These are phyloP conservation scores for Zaprionus nigranus DNA, from an alignment of 1,140 invertebrate genomes.

Conservation along the genomic window DNA sequence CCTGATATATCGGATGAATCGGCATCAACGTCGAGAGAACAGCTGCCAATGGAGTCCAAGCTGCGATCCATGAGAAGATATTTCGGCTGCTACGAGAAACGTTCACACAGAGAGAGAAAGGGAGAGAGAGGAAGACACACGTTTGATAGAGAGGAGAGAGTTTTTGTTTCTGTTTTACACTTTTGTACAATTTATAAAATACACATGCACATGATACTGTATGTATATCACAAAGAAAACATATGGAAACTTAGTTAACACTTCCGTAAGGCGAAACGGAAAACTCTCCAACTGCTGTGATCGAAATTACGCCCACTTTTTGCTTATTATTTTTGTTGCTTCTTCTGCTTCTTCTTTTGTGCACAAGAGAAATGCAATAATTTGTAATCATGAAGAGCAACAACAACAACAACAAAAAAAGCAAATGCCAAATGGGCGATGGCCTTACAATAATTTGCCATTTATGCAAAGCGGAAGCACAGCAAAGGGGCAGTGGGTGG, in stretches of 20 bases:
- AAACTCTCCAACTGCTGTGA: conserved; percentile 18
- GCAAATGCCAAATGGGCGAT: conserved; percentile 50
- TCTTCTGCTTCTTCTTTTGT: conserved; percentile 13
- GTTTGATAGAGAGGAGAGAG: background rate
- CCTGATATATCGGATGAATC: conserved; percentile 92
- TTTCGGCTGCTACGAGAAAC: conserved; percentile 31
- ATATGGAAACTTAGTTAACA: conserved; percentile 14
- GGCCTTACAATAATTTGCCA: conserved; percentile 50
- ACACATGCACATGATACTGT: conserved; percentile 4
- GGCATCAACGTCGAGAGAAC: conserved; percentile 92
- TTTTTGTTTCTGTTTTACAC: background rate
- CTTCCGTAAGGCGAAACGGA: conserved; percentile 32
- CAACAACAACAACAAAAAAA: conserved; percentile 24
- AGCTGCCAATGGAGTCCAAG: conserved; percentile 91
- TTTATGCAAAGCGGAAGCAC: conserved; percentile 58
- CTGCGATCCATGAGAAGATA: conserved; percentile 87
- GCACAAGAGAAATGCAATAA: conserved; percentile 56
- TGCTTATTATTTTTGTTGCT: background rate
- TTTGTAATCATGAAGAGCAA: conserved; percentile 36
- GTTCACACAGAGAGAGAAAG: background rate
- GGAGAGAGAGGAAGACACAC: background rate
- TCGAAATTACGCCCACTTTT: conserved; percentile 41
- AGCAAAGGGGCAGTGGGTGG: background rate
- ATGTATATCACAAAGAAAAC: conserved; percentile 2
- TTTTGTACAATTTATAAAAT: background rate